These are phyloP conservation scores for Melanotaenia trifasciata DNA, from an alignment of 2,797 vertebrate genomes.

Conservation along the genomic window DNA sequence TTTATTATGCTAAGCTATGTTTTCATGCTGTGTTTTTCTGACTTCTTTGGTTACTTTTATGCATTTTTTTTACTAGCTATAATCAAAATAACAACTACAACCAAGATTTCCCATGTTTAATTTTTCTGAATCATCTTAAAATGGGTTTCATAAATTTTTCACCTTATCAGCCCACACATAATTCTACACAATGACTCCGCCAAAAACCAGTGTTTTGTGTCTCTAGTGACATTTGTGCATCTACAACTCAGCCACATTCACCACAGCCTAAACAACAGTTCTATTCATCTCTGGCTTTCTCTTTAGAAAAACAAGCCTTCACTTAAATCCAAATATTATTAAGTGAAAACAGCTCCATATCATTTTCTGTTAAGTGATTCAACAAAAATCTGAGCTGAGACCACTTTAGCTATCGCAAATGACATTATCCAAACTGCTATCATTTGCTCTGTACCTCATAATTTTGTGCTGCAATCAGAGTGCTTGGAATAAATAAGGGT, in stretches of 20 bases:
- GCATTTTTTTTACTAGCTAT: neutral
- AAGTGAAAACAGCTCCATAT: neutral
- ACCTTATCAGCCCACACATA: neutral
- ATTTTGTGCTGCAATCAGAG: slow-evolving; percentile 13
- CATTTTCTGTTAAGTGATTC: slow-evolving; percentile 3
- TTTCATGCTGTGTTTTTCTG: slow-evolving; percentile 7
- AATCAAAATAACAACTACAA: neutral
- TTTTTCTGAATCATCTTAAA: neutral
- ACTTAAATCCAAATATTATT: slow-evolving; percentile 12
- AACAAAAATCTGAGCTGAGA: slow-evolving; percentile 2
- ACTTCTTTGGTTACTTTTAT: slow-evolving; percentile 10
- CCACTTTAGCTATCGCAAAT: slow-evolving; percentile 7
- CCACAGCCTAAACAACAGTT: neutral
- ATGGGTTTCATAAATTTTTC: neutral
- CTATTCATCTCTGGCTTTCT: neutral
- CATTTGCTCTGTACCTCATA: slow-evolving; percentile 24
- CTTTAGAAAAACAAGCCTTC: neutral
- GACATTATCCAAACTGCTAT: slow-evolving; percentile 32
- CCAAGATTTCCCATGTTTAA: too few relatives aligned
- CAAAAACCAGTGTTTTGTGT: too few relatives aligned
- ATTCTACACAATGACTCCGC: neutral
- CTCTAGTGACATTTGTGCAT: too few relatives aligned
- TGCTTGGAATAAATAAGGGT: slow-evolving; percentile 6
- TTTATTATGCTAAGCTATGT: slow-evolving; percentile 18
- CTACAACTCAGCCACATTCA: too few relatives aligned